These are phyloP conservation scores for Callocephalon fimbriatum DNA, from an alignment of 2,113 vertebrate genomes.

Conservation along the genomic window DNA sequence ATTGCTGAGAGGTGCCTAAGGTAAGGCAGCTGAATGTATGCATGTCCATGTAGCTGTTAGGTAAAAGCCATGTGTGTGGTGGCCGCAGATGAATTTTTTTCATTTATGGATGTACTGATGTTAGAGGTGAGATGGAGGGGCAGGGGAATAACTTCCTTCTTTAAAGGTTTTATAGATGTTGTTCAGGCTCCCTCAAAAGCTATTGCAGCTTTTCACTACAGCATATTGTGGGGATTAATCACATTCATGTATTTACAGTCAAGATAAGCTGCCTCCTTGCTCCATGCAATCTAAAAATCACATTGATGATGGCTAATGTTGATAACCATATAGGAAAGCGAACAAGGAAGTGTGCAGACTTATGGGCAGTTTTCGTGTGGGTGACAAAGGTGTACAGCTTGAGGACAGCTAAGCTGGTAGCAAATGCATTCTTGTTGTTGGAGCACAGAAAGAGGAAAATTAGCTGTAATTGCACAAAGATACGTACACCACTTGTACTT, in stretches of 20 bases:
- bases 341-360: background rate
- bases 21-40: background rate
- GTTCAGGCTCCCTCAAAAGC: background rate
- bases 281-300: background rate
- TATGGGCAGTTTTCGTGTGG: background rate
- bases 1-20: background rate
- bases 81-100: background rate
- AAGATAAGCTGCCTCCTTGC: background rate
- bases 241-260: background rate
- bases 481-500: background rate
- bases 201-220: background rate
- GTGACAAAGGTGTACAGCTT: background rate
- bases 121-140: background rate
- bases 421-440: background rate
- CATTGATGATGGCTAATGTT: background rate
- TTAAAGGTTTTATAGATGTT: background rate
- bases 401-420: background rate
- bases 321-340: fast-evolving
- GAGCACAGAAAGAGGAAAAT: background rate
- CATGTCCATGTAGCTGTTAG: background rate
- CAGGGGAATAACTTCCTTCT: background rate
- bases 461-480: background rate
- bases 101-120: background rate
- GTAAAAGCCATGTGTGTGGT: background rate
- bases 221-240: background rate